These are phyloP conservation scores for Boloria euphrosyne DNA, from an alignment of 2,888 invertebrate genomes.

Conservation along the genomic window DNA sequence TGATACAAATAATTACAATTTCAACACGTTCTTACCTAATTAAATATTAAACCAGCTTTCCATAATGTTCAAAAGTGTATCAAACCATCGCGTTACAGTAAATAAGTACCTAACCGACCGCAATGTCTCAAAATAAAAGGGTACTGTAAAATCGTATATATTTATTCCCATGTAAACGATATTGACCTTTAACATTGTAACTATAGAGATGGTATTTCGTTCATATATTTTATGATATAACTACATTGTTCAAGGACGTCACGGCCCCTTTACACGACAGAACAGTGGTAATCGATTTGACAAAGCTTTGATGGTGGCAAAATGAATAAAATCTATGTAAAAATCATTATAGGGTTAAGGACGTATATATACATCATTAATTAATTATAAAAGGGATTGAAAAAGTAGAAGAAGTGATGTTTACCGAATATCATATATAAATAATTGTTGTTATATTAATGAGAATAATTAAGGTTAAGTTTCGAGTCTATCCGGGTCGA, in stretches of 20 bases:
- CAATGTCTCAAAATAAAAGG: constrained; percentile 54
- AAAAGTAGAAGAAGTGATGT: not conserved
- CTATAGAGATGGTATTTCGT: constrained; percentile 3
- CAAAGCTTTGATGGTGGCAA: constrained; percentile 21
- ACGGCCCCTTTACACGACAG: constrained; percentile 22
- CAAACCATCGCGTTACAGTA: constrained; percentile 34
- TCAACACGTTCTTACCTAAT: not conserved
- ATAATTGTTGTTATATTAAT: too few relatives aligned
- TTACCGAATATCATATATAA: too few relatives aligned
- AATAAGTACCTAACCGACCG: constrained; percentile 47
- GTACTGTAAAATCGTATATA: constrained; percentile 45
- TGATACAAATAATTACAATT: too few relatives aligned
- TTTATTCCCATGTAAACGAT: constrained; percentile 3
- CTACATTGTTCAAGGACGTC: constrained; percentile 22
- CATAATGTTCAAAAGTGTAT: constrained; percentile 30
- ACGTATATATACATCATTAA: too few relatives aligned
- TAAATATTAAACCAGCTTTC: constrained; percentile 12
- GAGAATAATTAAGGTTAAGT: too few relatives aligned
- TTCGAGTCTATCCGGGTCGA: too few relatives aligned
- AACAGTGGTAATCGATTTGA: constrained; percentile 35
- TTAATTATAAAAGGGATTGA: too few relatives aligned
- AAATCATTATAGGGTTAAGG: not conserved
- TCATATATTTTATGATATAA: not conserved
- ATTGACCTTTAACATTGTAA: not conserved
- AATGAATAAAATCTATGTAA: constrained; percentile 13